These are phyloP conservation scores for Phycodurus eques DNA, from an alignment of 2,113 vertebrate species.

Conservation along the genomic window DNA sequence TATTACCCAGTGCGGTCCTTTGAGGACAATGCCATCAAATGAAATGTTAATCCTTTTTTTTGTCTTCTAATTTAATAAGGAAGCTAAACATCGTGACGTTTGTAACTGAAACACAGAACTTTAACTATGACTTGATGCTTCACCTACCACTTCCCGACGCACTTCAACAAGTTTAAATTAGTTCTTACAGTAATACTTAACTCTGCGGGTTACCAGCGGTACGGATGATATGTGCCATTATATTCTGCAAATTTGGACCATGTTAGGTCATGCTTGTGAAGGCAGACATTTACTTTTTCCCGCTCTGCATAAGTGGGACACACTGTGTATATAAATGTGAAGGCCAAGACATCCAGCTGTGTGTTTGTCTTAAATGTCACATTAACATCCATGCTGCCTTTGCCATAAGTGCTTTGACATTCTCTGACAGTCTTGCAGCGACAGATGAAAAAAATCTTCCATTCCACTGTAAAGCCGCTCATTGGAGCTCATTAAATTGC, in stretches of 20 bases:
- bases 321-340: constrained; percentile 22
- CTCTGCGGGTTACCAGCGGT: background rate
- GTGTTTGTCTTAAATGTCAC: constrained; percentile 56
- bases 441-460: constrained; percentile 9
- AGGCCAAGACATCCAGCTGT: constrained; percentile 35
- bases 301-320: constrained; percentile 12
- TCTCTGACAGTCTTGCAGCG: constrained; percentile 19
- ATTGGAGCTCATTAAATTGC: background rate
- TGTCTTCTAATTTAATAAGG: background rate
- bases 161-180: background rate
- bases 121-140: background rate
- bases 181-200: background rate
- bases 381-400: constrained; percentile 47
- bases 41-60: background rate
- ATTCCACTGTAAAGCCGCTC: constrained; percentile 1
- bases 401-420: constrained; percentile 42
- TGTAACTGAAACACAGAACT: background rate
- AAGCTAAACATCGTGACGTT: background rate
- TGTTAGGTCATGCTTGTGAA: constrained; percentile 10
- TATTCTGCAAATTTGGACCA: background rate
- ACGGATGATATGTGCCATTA: background rate
- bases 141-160: background rate
- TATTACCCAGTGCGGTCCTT: background rate
- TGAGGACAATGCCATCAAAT: background rate
- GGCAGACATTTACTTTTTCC: constrained; percentile 14